Conservation (phyloP, 1,140 invertebrate species). For the Akabosia matsudoensis region DNA sequence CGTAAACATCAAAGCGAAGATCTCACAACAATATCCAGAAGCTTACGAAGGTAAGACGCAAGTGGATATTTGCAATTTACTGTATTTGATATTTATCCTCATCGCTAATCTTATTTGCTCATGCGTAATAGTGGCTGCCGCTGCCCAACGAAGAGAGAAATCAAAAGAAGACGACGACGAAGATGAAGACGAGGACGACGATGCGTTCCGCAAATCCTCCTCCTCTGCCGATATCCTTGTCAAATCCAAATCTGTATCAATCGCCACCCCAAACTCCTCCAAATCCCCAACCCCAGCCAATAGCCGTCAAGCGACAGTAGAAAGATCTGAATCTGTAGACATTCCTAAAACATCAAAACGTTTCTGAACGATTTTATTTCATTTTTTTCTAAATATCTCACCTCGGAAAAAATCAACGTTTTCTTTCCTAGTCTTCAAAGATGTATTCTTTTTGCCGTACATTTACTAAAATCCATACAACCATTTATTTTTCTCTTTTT, state of each 20-base stretch:
- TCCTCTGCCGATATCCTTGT: not conserved
- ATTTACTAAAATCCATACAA: too few relatives aligned
- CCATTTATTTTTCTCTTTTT: too few relatives aligned
- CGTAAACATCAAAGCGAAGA: slow-evolving; percentile 73
- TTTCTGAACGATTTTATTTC: not conserved
- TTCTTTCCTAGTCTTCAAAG: too few relatives aligned
- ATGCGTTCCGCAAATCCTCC: slow-evolving; percentile 15
- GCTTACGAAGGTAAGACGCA: slow-evolving; percentile 64
- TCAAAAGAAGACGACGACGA: slow-evolving; percentile 34
- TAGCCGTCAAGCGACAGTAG: slow-evolving; percentile 28
- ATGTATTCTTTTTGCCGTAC: too few relatives aligned
- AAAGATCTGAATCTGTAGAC: slow-evolving; percentile 38
- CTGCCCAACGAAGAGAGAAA: slow-evolving; percentile 38
- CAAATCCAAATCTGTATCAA: slow-evolving; percentile 20
- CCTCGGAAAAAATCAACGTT: too few relatives aligned
- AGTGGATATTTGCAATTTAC: not conserved
- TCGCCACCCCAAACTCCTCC: not conserved
- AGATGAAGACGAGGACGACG: slow-evolving; percentile 26
- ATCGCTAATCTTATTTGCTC: not conserved
- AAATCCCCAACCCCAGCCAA: not conserved
- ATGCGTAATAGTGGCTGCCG: slow-evolving; percentile 38
- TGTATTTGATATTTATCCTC: not conserved
- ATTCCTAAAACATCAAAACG: slow-evolving; percentile 2
- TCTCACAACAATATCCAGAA: slow-evolving; percentile 79
- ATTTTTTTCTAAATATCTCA: not conserved